Conservation (phyloP, 2,797 vertebrate genomes). For the Streptopelia turtur region DNA sequence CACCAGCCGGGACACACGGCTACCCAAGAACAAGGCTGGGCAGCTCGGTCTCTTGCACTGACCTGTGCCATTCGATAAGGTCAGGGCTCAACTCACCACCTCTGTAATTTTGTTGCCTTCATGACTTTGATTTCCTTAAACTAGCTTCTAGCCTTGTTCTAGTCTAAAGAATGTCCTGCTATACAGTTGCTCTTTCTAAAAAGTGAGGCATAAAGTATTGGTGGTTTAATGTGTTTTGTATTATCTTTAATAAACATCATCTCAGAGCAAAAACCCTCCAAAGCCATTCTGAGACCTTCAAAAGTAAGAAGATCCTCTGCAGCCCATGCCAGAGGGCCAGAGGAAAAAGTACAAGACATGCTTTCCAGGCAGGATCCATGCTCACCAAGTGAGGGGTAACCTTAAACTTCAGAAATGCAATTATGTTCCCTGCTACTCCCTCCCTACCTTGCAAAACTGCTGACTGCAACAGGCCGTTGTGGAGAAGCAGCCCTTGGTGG, state of each 20-base stretch:
- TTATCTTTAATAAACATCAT: background rate
- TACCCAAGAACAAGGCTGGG: background rate
- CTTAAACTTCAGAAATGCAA: background rate
- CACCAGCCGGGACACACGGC: background rate
- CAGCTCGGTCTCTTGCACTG: rapidly evolving
- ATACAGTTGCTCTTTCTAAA: background rate
- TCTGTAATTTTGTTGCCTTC: background rate
- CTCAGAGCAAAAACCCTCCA: background rate
- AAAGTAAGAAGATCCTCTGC: background rate
- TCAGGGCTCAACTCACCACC: background rate
- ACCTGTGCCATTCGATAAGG: background rate
- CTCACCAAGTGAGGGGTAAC: background rate
- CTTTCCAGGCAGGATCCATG: background rate
- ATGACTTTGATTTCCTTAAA: background rate
- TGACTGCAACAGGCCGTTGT: background rate
- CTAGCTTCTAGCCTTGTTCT: background rate
- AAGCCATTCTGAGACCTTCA: background rate
- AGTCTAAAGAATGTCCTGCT: background rate
- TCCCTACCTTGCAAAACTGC: background rate
- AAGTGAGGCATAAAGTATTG: background rate
- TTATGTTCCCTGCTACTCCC: background rate
- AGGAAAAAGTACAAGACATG: background rate
- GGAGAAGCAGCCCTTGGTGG: background rate
- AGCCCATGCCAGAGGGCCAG: background rate
- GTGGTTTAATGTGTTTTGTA: background rate